Conservation (phyloP, 2,113 vertebrate genomes). For the Jacana jacana region DNA sequence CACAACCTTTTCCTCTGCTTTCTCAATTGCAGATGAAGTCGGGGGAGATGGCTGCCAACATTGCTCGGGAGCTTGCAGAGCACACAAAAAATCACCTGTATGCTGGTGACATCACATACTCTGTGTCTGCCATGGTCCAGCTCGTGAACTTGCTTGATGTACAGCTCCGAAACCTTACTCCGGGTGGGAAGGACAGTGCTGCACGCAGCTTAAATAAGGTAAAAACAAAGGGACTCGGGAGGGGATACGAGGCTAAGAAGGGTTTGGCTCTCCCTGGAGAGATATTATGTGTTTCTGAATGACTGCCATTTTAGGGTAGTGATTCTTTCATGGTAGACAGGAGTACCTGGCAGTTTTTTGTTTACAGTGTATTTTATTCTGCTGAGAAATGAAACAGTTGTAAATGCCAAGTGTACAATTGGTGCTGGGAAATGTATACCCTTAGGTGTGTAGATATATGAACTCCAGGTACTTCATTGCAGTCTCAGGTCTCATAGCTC, state of each 20-base stretch:
- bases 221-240: neutral
- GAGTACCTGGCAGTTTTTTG: neutral
- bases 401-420: neutral
- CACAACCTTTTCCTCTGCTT: neutral
- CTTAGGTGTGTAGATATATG: neutral
- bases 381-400: neutral
- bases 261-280: neutral
- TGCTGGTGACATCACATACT: conserved; percentile 91
- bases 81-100: conserved; percentile 91
- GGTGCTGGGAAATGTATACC: neutral
- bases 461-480: neutral
- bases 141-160: conserved; percentile 93
- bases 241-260: neutral
- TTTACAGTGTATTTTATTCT: conserved; percentile 1
- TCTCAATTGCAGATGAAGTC: conserved; percentile 80
- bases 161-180: conserved; percentile 93
- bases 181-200: conserved; percentile 95
- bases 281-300: neutral
- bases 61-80: conserved; percentile 92
- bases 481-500: neutral
- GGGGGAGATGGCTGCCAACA: conserved; percentile 93
- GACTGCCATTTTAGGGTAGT: neutral
- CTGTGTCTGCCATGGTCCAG: conserved; percentile 92
- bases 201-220: conserved; percentile 98
- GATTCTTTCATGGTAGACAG: neutral